phyloP scores from a whole-genome alignment of 2,888 invertebrate genomes.

The Cantharis flavilabris region DNA sequence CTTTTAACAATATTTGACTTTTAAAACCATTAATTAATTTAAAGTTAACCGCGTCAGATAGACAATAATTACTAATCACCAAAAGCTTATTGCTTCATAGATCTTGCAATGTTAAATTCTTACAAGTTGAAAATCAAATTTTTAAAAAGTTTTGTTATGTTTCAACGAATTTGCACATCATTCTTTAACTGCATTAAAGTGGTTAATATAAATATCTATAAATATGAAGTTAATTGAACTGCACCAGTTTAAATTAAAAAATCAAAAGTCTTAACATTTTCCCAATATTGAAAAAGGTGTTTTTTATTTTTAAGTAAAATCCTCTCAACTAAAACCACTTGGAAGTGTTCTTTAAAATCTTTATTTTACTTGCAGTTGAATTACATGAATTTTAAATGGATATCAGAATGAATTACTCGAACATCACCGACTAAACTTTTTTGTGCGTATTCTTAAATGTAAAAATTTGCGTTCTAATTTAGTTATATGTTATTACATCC shows the following conservation, averaged over 20 bases:
- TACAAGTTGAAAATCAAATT: neutral
- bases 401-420: neutral
- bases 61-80: conserved; percentile 1
- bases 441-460: neutral
- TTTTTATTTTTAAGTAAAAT: neutral
- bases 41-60: neutral
- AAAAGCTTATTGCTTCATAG: neutral
- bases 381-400: neutral
- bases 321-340: neutral
- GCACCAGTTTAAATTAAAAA: neutral
- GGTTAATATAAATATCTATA: too few relatives aligned
- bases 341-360: neutral
- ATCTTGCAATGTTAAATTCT: neutral
- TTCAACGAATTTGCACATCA: neutral
- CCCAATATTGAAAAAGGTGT: neutral
- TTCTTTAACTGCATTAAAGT: neutral
- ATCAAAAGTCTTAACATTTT: neutral
- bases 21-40: conserved; percentile 19
- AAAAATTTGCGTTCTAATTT: neutral
- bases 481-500: neutral
- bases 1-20: conserved; percentile 17
- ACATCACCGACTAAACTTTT: neutral
- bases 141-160: neutral
- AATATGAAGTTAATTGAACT: neutral
- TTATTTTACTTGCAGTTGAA: neutral